Evolutionary conservation across 1,140 invertebrate genomes (phyloP), one percentile per base, ranked within the genome.

Genomic region (Pteromalus puparum): DNA sequence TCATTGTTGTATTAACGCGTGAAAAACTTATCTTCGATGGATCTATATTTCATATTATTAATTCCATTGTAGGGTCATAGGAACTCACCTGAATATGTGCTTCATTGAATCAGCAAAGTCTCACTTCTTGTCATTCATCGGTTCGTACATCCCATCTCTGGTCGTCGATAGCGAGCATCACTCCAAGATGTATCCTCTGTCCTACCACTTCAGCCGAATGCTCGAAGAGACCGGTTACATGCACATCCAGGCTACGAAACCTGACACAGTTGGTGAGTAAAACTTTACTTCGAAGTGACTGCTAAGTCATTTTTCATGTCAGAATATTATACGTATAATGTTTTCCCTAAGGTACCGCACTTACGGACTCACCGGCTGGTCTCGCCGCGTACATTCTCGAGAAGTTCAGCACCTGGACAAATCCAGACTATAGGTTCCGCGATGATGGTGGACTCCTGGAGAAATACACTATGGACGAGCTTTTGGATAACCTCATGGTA

Each of bases 401-500:
- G 90, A 98, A 98, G 91, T 97, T 98, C 89, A 96, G 95, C 12
- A 94, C 95, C 0, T 96, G 95, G 94, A 97, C 96, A 1, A 95
- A 98, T 90, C 82, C 88, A 0, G 91, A 94, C 1, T 95, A 94
- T 86, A 92, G 91, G 83, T 78, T 93, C 1, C 90, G 94, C 26
- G 88, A 92, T 0, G 97, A 98, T 90, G 97, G 97, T 24, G 97
- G 97, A 1, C 88, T 98, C 0, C 93, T 94, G 0, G 93, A 94
- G 73, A 94, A 94, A 81, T 96, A 92, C 87, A 94, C 94, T 0
- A 91, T 96, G 74, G 96, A 97, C 76, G 96, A 97, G 87, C 91
- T 98, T 5, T 91, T 99, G 5, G 98, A 98, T 86, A 98, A 98
- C 89, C 89, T 98, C 0, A 98, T 98, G 96, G 91, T 98, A 42